A percentile compares a stretch with the other conserved stretches of the same genome.
phyloP scores from a whole-genome alignment of 2,113 vertebrate genomes.

The Pollachius pollachius region DNA sequence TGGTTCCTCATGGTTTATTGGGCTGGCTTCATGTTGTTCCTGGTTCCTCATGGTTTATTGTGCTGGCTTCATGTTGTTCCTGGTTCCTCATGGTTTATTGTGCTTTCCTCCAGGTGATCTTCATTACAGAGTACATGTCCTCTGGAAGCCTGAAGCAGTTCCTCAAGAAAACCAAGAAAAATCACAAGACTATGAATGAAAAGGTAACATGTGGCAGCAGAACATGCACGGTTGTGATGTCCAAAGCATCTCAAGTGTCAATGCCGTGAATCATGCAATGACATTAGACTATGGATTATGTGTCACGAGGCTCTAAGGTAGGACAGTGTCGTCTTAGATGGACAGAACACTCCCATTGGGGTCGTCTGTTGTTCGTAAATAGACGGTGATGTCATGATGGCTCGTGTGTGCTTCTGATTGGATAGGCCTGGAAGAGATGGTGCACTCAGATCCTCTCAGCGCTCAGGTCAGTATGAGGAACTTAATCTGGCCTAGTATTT shows the following conservation, averaged over 20 bases:
- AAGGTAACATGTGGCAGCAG: conserved; percentile 69
- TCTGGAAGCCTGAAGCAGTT: conserved; percentile 91
- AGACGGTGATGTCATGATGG: background rate
- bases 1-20: too few species aligned
- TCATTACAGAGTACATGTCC: conserved; percentile 93
- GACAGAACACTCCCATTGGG: background rate
- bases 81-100: background rate
- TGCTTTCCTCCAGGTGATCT: conserved; percentile 79
- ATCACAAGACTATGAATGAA: conserved; percentile 93
- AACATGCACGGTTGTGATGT: background rate
- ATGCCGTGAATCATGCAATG: too few species aligned
- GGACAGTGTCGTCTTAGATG: background rate
- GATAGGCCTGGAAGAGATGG: conserved; percentile 96
- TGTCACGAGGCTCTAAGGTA: background rate
- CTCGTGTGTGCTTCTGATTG: conserved; percentile 19
- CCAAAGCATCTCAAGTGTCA: background rate
- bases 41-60: too few species aligned
- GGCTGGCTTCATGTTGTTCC: too few species aligned
- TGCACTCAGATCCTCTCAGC: conserved; percentile 97
- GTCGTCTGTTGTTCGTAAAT: conserved; percentile 13
- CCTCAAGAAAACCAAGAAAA: conserved; percentile 92
- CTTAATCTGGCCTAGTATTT: too few species aligned
- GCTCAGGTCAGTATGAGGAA: conserved; percentile 78
- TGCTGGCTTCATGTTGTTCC: too few species aligned
- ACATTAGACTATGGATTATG: background rate